Conservation (phyloP, 2,888 invertebrate species). For the Platycheirus rosarum region DNA sequence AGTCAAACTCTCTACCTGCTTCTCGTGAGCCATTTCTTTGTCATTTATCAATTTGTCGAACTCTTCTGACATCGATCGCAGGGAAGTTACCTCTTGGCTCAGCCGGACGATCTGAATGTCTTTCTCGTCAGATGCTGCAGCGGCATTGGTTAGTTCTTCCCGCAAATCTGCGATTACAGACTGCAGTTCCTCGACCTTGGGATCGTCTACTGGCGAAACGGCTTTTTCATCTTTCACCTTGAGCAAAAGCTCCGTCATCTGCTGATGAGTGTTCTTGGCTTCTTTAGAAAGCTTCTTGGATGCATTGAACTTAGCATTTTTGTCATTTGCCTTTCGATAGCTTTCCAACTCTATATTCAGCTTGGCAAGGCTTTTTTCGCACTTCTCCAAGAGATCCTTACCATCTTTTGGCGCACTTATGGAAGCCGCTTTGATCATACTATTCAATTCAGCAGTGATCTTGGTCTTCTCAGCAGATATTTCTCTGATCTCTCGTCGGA, state of each 20-base stretch:
- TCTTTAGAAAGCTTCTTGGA: constrained; percentile 81
- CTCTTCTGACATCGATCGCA: constrained; percentile 77
- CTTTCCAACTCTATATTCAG: constrained; percentile 81
- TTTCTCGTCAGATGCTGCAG: constrained; percentile 83
- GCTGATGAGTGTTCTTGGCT: constrained; percentile 80
- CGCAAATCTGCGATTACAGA: constrained; percentile 83
- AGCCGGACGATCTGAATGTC: constrained; percentile 83
- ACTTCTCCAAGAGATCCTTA: constrained; percentile 78
- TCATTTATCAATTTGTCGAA: constrained; percentile 77
- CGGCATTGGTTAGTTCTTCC: constrained; percentile 82
- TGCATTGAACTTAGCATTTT: constrained; percentile 80
- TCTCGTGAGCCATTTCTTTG: constrained; percentile 79
- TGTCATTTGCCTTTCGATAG: constrained; percentile 81
- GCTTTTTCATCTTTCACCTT: constrained; percentile 80
- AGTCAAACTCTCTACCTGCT: constrained; percentile 78
- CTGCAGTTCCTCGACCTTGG: constrained; percentile 80
- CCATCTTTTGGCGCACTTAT: constrained; percentile 66
- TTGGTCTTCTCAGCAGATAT: constrained; percentile 77
- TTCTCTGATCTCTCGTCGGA: constrained; percentile 77
- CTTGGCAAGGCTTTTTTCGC: constrained; percentile 79
- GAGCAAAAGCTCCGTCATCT: constrained; percentile 79
- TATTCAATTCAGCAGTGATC: constrained; percentile 79
- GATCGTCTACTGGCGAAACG: constrained; percentile 66
- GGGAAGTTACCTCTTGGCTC: constrained; percentile 79
- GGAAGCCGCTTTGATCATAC: constrained; percentile 79